Evolutionary conservation across 2,888 invertebrate species (phyloP).

Genomic region (Euproctis similis): DNA sequence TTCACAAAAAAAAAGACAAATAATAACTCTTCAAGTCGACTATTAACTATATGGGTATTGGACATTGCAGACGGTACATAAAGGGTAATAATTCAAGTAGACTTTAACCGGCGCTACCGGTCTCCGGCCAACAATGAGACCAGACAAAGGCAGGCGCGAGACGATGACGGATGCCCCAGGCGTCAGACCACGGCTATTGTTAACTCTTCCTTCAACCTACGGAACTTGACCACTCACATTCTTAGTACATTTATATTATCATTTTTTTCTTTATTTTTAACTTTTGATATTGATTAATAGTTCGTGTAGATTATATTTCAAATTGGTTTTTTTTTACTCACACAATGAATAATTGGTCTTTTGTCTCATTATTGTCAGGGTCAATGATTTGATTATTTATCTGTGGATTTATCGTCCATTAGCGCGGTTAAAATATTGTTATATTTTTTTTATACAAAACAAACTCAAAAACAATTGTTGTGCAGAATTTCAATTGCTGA

Average conservation of each 20-base stretch:
- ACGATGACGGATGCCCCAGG: constrained; percentile 49
- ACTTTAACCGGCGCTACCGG: constrained; percentile 58
- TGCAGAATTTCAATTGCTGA: too few species aligned
- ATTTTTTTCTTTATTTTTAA: not conserved
- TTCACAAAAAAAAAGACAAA: too few species aligned
- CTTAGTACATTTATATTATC: not conserved
- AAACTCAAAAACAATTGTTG: too few species aligned
- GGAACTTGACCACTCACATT: constrained; percentile 6
- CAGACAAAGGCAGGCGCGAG: constrained; percentile 44
- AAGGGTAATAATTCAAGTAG: constrained; percentile 53
- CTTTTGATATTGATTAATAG: not conserved
- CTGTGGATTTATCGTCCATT: too few species aligned
- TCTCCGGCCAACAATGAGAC: constrained; percentile 39
- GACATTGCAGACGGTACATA: constrained; percentile 30
- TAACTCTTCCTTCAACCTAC: constrained; percentile 21
- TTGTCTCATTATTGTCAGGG: too few species aligned
- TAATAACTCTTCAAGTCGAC: not conserved
- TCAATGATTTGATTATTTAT: too few species aligned
- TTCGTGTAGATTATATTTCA: not conserved
- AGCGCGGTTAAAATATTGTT: too few species aligned
- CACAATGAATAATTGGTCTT: too few species aligned
- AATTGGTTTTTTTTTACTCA: too few species aligned
- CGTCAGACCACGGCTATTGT: constrained; percentile 23
- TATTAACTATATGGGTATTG: constrained; percentile 20
- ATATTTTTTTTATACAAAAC: too few species aligned